Conservation (phyloP, 2,888 invertebrate genomes). For the Drosophila birchii region DNA sequence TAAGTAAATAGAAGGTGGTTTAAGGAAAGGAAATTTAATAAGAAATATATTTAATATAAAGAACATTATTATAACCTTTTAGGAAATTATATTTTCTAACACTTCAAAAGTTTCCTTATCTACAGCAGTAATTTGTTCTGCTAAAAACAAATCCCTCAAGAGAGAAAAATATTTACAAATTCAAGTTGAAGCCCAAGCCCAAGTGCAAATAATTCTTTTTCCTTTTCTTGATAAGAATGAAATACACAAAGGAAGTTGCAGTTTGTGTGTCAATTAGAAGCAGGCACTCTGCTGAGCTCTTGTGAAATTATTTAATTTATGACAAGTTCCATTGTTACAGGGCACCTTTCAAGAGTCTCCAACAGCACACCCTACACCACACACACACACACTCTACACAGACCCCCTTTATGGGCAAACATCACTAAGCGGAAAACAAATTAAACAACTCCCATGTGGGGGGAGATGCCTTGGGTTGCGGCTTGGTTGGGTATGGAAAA, state of each 20-base stretch:
- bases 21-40: neutral
- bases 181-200: neutral
- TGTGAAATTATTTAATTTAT: conserved; percentile 42
- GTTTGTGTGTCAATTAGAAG: conserved; percentile 34
- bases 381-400: conserved; percentile 10
- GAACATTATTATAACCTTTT: neutral
- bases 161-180: neutral
- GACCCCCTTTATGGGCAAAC: conserved; percentile 14
- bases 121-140: conserved; percentile 5
- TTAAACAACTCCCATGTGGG: conserved; percentile 45
- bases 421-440: conserved; percentile 46
- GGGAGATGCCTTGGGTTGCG: neutral
- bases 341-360: conserved; percentile 20
- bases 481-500: neutral
- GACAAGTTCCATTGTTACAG: conserved; percentile 43
- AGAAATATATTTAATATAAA: neutral
- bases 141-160: neutral
- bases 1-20: neutral
- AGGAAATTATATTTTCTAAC: neutral
- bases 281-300: conserved; percentile 16
- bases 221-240: neutral
- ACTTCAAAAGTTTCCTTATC: neutral
- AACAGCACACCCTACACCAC: neutral
- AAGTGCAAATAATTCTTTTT: conserved; percentile 9
- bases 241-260: conserved; percentile 20